These are phyloP conservation scores for Phthorimaea operculella DNA, from an alignment of 1,140 invertebrate species.

Conservation along the genomic window DNA sequence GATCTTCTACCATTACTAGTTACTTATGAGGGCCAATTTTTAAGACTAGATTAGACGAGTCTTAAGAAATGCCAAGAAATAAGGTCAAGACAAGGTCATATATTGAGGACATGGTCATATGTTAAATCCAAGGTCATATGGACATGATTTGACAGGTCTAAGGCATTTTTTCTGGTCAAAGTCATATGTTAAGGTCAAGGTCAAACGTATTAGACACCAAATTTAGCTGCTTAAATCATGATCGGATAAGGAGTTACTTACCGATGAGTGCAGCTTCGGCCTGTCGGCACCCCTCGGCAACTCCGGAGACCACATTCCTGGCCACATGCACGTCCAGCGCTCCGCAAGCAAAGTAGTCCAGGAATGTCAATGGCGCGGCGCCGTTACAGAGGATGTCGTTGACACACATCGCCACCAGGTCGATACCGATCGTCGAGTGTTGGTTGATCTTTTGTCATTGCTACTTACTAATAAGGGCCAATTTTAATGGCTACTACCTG, in stretches of 20 bases:
- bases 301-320: constrained; percentile 80
- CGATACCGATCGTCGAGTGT: constrained; percentile 89
- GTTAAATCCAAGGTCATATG: too few species aligned
- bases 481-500: too few species aligned
- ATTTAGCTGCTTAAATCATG: too few species aligned
- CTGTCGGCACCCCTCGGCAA: constrained; percentile 84
- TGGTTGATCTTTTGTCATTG: constrained; percentile 78
- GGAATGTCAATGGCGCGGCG: constrained; percentile 92
- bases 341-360: constrained; percentile 96
- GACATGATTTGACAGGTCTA: too few species aligned
- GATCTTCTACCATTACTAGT: constrained; percentile 85
- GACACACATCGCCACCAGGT: constrained; percentile 99
- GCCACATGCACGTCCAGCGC: constrained; percentile 79
- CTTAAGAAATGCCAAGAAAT: too few species aligned
- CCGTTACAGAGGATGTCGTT: constrained; percentile 97
- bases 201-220: too few species aligned
- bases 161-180: too few species aligned
- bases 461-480: too few species aligned
- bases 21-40: too few species aligned
- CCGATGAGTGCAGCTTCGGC: constrained; percentile 90
- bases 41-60: too few species aligned
- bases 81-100: too few species aligned
- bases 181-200: too few species aligned
- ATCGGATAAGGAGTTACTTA: constrained; percentile 49
- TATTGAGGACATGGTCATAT: constrained; percentile 82